Conservation (phyloP, 2,888 invertebrate species). For the Cataglyphis rosenhaueri region DNA sequence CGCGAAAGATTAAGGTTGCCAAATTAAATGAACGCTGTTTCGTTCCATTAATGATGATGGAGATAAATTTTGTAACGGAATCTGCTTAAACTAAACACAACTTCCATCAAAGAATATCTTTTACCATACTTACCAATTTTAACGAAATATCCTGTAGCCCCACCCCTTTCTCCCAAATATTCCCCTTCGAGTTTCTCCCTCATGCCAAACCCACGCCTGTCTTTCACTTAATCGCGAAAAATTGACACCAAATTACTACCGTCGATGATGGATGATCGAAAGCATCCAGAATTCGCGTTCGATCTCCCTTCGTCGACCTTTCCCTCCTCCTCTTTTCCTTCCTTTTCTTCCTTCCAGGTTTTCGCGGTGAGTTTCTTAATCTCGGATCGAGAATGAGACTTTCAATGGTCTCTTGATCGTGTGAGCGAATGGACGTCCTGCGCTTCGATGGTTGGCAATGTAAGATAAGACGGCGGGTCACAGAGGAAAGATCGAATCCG, state of each 20-base stretch:
- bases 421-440: constrained; percentile 41
- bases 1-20: neutral
- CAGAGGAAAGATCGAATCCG: neutral
- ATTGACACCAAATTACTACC: constrained; percentile 54
- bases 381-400: constrained; percentile 55
- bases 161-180: neutral
- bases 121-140: constrained; percentile 9
- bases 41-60: constrained; percentile 25
- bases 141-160: neutral
- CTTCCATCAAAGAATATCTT: constrained; percentile 13
- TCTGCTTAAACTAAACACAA: neutral
- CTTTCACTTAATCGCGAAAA: constrained; percentile 59
- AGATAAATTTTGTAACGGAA: constrained; percentile 25
- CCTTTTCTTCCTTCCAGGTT: neutral
- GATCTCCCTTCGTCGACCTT: constrained; percentile 15
- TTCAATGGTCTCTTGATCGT: constrained; percentile 38
- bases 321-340: neutral
- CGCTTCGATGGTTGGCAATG: constrained; percentile 49
- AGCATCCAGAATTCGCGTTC: constrained; percentile 29
- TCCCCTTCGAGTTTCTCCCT: neutral
- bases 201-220: constrained; percentile 10
- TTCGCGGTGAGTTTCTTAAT: constrained; percentile 52
- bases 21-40: constrained; percentile 13
- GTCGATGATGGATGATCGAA: constrained; percentile 59
- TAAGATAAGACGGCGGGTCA: constrained; percentile 47